Base-by-base conservation (phyloP, 2,888 invertebrate genomes). In the Diogma glabrata region DNA sequence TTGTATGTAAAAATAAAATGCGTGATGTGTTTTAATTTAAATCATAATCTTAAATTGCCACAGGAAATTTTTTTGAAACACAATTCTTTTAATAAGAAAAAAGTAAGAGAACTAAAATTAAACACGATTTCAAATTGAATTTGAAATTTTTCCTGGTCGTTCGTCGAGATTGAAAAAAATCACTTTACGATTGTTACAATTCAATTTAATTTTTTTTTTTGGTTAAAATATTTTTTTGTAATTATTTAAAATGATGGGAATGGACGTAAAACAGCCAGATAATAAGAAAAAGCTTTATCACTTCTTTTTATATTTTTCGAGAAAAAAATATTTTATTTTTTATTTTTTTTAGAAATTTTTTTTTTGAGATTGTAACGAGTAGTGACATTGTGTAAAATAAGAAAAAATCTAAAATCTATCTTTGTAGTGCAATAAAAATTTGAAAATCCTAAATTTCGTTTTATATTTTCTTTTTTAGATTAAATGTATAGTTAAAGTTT, bases 131-230 rank as follows among this genome's bases (percentile, higher is more conserved):
- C n/a, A n/a, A n/a, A n/a, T n/a, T n/a, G n/a, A n/a, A n/a, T n/a
- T n/a, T n/a, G 22, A n/a, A 22, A 20, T n/a, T 43, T 43, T 43
- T 43, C 43, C 43, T 43, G 43, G 43, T 43, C 43, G 43, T 43
- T 43, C 43, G 43, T 22, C n/a, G 23, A 22, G 23, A 22, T 22
- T 43, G 17, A 14, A 43, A 43, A 43, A n/a, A 3, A 5, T 12
- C 20, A 43, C 23, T 43, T 43, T 23, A 43, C 43, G n/a, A 22
- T 14, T 8, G 14, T 22, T 22, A 22, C 43, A 7, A 23, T 22
- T 43, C 6, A 43, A 8, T 43, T 14, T n/a, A 43, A 19, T 19
- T 19, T 40, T 43, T 43, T 43, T 43, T 22, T 43, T 43, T 23
- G 43, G 20, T 43, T 43, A n/a, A 43, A 43, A 43, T 22, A 43